Percentiles rank a stretch among this genome's conserved stretches.
Evolutionary conservation across 2,797 vertebrate species (phyloP).

Genomic region (Sarcoramphus papa): DNA sequence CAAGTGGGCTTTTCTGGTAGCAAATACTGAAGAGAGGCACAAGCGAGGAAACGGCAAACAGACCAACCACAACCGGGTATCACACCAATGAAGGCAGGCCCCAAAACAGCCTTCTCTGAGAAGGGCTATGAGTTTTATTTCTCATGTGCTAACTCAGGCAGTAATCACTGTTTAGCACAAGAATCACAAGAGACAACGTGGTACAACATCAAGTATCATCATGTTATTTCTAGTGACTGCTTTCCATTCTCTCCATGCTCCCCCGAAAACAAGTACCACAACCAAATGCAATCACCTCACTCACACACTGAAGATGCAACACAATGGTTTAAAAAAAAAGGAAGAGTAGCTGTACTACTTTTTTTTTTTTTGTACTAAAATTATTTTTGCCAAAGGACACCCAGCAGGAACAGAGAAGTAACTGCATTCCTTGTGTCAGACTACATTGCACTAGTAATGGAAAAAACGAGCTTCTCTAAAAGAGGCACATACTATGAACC

Average conservation of each 20-base stretch:
- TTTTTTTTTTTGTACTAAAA: neutral
- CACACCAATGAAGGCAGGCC: neutral
- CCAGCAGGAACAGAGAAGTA: neutral
- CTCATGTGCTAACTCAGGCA: neutral
- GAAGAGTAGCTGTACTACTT: neutral
- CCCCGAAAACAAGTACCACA: neutral
- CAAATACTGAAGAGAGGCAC: neutral
- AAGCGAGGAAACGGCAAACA: neutral
- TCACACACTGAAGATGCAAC: neutral
- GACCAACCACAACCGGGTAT: neutral
- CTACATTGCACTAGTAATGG: neutral
- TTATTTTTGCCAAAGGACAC: neutral
- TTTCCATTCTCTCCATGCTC: neutral
- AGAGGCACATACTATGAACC: neutral
- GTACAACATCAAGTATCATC: neutral
- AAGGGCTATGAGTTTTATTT: neutral
- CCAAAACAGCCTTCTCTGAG: neutral
- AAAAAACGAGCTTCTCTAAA: neutral
- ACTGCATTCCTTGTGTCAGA: neutral
- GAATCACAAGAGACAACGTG: neutral
- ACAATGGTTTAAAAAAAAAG: neutral
- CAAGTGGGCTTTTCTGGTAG: neutral
- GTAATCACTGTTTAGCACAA: neutral
- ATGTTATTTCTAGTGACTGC: neutral
- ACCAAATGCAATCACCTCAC: neutral